phyloP scores from a whole-genome alignment of 2,797 vertebrate genomes.

The Cephalopachus bancanus region DNA sequence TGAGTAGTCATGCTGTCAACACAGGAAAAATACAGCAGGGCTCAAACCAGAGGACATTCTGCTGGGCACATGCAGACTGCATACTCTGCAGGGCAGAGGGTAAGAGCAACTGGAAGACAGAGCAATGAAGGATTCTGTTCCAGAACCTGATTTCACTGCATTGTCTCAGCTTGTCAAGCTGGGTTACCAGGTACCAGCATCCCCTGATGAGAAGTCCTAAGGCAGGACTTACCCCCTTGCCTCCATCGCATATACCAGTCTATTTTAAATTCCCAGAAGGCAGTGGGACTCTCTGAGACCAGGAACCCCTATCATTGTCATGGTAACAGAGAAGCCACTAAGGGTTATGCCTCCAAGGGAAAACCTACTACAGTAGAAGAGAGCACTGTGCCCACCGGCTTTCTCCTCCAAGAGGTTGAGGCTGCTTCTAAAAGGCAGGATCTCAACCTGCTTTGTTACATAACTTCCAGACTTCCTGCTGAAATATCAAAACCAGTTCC shows the following conservation, averaged over 20 bases:
- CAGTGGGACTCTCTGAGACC: not conserved
- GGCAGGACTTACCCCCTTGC: not conserved
- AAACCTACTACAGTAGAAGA: not conserved
- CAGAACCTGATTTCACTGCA: not conserved
- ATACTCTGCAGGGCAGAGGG: not conserved
- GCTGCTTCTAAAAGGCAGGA: not conserved
- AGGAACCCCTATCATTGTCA: not conserved
- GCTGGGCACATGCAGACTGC: not conserved
- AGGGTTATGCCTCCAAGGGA: not conserved
- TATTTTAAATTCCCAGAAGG: slow-evolving; percentile 32
- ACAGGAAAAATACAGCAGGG: not conserved
- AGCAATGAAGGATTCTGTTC: not conserved
- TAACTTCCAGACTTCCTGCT: not conserved
- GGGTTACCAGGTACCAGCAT: not conserved
- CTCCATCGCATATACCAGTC: not conserved
- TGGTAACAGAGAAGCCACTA: not conserved
- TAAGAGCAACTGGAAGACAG: not conserved
- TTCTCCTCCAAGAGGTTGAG: not conserved
- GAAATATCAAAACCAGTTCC: slow-evolving; percentile 41
- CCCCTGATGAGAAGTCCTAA: not conserved
- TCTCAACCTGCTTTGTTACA: not conserved
- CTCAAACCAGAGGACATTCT: slow-evolving; percentile 9
- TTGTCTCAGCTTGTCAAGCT: not conserved
- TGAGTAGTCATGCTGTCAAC: not conserved
- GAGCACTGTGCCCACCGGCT: not conserved